Percentiles rank a stretch among this genome's conserved stretches.
Conservation (phyloP, 2,113 vertebrate species). For the Nothocercus nigrocapillus region DNA sequence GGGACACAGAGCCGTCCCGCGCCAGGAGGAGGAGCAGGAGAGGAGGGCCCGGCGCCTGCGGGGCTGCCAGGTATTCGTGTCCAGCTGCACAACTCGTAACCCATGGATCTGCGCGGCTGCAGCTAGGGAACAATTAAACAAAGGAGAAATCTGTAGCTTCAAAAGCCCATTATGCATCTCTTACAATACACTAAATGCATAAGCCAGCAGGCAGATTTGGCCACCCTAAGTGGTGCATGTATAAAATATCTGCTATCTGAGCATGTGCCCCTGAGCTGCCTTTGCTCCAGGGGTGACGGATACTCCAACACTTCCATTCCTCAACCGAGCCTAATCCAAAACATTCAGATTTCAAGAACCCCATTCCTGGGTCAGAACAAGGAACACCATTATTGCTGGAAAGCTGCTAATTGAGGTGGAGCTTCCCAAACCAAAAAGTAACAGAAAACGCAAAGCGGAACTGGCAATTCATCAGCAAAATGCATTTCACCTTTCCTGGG, state of each 20-base stretch:
- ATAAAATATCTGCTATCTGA: too few species aligned
- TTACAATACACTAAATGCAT: not conserved
- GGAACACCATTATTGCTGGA: too few species aligned
- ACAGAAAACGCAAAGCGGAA: not conserved
- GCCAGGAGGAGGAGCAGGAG: not conserved
- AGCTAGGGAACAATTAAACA: too few species aligned
- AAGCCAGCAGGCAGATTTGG: not conserved
- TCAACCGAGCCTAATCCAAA: not conserved
- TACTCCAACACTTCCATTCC: not conserved
- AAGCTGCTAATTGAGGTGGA: not conserved
- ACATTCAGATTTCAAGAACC: too few species aligned
- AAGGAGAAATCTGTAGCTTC: not conserved
- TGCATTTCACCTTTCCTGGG: not conserved
- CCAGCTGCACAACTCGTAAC: too few species aligned
- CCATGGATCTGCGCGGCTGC: too few species aligned
- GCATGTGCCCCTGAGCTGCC: fast-evolving
- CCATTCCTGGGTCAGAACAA: too few species aligned
- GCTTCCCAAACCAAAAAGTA: not conserved
- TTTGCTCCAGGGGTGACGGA: not conserved
- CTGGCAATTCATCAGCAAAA: not conserved
- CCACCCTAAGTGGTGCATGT: not conserved
- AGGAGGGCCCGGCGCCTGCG: not conserved
- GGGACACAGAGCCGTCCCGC: not conserved
- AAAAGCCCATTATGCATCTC: not conserved
- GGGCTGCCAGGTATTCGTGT: too few species aligned